phyloP scores from a whole-genome alignment of 2,797 vertebrate species.

The Brachyrhaphis roseni region DNA sequence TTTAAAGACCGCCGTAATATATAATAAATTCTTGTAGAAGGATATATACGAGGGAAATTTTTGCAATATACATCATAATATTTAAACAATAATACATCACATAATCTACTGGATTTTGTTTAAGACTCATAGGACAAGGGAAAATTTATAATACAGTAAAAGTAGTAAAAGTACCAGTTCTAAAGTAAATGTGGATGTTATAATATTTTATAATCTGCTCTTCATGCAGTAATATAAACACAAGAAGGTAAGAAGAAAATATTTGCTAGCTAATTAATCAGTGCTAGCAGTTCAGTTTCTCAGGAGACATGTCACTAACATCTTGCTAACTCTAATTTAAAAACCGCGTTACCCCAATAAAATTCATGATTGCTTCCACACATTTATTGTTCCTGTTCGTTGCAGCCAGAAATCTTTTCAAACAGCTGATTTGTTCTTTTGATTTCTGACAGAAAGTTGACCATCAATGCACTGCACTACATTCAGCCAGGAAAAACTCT shows the following conservation, averaged over 20 bases:
- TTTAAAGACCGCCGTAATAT: neutral
- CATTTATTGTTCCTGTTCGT: neutral
- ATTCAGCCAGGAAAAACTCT: neutral
- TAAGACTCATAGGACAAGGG: neutral
- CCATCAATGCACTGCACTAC: neutral
- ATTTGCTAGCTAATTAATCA: neutral
- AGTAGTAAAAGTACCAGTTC: neutral
- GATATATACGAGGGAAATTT: neutral
- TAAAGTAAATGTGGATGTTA: neutral
- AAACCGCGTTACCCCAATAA: neutral
- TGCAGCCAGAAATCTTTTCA: neutral
- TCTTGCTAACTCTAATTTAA: neutral
- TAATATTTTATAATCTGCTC: neutral
- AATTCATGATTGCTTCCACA: neutral
- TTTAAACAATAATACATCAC: neutral
- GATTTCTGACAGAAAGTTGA: neutral
- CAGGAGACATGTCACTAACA: neutral
- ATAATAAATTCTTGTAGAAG: neutral
- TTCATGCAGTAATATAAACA: neutral
- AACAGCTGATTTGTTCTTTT: neutral
- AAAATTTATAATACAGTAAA: neutral
- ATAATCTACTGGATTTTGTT: neutral
- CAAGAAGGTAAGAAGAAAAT: neutral
- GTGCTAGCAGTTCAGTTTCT: neutral
- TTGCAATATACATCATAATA: neutral